phyloP scores from a whole-genome alignment of 2,797 vertebrate species.

The Alosa sapidissima region DNA sequence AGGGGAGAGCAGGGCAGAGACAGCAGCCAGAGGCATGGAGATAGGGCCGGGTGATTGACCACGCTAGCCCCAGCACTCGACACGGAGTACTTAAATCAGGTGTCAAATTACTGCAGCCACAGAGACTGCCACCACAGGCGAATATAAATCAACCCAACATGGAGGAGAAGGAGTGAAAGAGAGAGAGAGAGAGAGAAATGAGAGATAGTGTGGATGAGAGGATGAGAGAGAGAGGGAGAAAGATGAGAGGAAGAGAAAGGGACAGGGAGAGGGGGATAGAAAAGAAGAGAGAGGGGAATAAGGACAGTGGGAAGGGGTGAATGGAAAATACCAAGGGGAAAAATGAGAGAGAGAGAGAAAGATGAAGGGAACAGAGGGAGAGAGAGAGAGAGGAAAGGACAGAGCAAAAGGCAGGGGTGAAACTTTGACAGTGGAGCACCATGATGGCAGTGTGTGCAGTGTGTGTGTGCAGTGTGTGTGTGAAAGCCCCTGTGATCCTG shows the following conservation, averaged over 20 bases:
- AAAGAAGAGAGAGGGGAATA: background rate
- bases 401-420: background rate
- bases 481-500: background rate
- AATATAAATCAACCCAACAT: background rate
- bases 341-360: too few relatives aligned
- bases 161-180: background rate
- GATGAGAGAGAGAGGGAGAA: background rate
- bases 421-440: too few relatives aligned
- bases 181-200: background rate
- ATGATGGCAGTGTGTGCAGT: too few relatives aligned
- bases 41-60: constrained; percentile 2
- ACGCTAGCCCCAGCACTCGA: background rate
- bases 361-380: background rate
- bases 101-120: background rate
- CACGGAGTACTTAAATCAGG: constrained; percentile 7
- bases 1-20: background rate
- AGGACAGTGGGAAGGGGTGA: background rate
- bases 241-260: background rate
- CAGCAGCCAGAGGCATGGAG: constrained; percentile 1
- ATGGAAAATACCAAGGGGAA: background rate
- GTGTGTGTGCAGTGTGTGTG: background rate
- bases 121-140: background rate
- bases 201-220: background rate
- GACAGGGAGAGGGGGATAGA: constrained; percentile 13
- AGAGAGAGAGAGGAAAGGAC: background rate